A percentile compares a stretch with the other conserved stretches of the same genome.
These are phyloP conservation scores for Drosophila melanogaster DNA, from an alignment of 1,140 invertebrate genomes.

Conservation along the genomic window DNA sequence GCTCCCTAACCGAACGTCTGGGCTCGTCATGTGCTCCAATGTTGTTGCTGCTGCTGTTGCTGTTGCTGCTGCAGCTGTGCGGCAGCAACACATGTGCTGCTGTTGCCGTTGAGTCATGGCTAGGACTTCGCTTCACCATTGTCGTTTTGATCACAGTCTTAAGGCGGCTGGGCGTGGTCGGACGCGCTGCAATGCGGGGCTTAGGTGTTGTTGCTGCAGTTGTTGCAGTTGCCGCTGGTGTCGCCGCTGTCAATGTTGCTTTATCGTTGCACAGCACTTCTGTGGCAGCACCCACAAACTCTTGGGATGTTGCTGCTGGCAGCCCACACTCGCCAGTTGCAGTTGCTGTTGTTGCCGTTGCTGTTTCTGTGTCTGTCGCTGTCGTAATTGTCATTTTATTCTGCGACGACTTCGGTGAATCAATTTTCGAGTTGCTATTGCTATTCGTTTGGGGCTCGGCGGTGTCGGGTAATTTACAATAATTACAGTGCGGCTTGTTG, in stretches of 20 bases:
- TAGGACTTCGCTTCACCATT: conserved; percentile 84
- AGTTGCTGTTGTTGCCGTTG: conserved; percentile 50
- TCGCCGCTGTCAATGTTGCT: conserved; percentile 70
- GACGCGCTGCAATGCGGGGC: conserved; percentile 76
- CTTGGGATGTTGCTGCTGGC: conserved; percentile 45
- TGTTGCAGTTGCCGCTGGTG: conserved; percentile 1
- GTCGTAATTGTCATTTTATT: conserved; percentile 83
- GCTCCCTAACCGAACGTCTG: conserved; percentile 80
- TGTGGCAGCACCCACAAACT: conserved; percentile 79
- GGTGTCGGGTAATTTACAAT: conserved; percentile 82
- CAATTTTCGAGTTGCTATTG: conserved; percentile 70
- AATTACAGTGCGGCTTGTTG: conserved; percentile 75
- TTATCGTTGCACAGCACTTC: conserved; percentile 78
- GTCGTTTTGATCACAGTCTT: conserved; percentile 85
- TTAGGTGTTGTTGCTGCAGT: conserved; percentile 57
- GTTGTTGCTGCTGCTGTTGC: conserved; percentile 42
- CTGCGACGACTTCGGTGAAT: conserved; percentile 76
- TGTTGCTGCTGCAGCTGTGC: conserved; percentile 59
- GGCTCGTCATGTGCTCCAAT: conserved; percentile 53
- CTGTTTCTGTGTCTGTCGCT: conserved; percentile 55
- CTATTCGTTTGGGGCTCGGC: conserved; percentile 76
- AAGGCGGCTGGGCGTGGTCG: conserved; percentile 79
- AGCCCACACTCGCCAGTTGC: conserved; percentile 34
- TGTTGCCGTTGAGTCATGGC: conserved; percentile 75
- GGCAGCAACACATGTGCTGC: conserved; percentile 66